Evolutionary conservation across 2,888 invertebrate genomes (phyloP).

Genomic region (Axea sp.): DNA sequence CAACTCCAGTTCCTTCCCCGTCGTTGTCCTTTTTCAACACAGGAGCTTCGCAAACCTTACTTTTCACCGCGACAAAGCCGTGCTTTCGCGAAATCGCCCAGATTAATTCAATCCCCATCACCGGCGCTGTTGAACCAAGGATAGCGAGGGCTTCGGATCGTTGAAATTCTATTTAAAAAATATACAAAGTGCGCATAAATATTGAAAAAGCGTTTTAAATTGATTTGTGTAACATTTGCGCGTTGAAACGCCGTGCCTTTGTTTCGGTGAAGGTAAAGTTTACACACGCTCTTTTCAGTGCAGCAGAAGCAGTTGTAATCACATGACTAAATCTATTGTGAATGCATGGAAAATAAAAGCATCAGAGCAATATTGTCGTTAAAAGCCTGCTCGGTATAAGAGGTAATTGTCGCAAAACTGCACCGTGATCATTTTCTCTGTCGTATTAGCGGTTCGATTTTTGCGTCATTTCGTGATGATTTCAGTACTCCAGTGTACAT

Average conservation of each 20-base stretch:
- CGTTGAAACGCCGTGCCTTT: slow-evolving; percentile 26
- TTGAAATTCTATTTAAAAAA: slow-evolving; percentile 21
- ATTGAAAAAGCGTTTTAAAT: slow-evolving; percentile 27
- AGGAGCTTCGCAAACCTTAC: no score
- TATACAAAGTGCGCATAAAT: background rate
- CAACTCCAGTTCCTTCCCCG: slow-evolving; percentile 17
- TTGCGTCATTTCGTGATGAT: slow-evolving; percentile 40
- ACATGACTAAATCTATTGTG: slow-evolving; percentile 49
- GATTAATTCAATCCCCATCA: no score
- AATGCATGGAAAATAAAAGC: slow-evolving; percentile 43
- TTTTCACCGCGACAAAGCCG: no score
- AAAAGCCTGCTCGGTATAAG: slow-evolving; percentile 44
- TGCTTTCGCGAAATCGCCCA: no score
- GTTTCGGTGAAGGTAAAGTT: slow-evolving; percentile 35
- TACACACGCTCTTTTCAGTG: slow-evolving; percentile 30
- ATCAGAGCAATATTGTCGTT: slow-evolving; percentile 37
- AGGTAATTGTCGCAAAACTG: slow-evolving; percentile 47
- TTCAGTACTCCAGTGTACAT: slow-evolving; percentile 25
- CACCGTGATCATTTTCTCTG: slow-evolving; percentile 43
- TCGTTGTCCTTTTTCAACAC: no score
- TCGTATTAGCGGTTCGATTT: slow-evolving; percentile 34
- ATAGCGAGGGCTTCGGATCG: no score
- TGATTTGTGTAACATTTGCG: slow-evolving; percentile 22
- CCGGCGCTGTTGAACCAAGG: no score
- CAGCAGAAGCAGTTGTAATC: slow-evolving; percentile 39